Evolutionary conservation across 2,797 vertebrate species (phyloP), one percentile per base, ranked within the genome.

Genomic region (Coregonus suidteri): DNA sequence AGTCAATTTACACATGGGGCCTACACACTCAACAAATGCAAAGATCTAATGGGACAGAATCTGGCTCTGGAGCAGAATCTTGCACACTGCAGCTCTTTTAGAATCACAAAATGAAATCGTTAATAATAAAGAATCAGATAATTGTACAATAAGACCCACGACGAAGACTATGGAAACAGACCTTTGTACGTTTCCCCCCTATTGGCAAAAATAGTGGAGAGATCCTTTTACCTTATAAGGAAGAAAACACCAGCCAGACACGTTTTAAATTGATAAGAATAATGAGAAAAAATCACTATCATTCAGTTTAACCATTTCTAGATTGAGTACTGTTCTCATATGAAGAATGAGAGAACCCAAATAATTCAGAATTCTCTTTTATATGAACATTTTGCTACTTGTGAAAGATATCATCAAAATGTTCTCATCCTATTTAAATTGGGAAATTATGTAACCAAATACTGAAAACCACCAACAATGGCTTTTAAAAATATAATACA

Each of bases 191-290:
- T 31, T 20, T 15, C 65, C 30, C 65, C 65, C 65, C 65, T 35
- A 34, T 67, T 34, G 30, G 65, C 13, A 31, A 67, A 66, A 31
- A 67, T 30, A 53, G 51, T 72, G 52, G 52, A 72, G 71, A 52
- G 25, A 18, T 53, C 65, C 65, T 67, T 56, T 78, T 78, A 69
- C 77, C 77, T 78, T 78, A 74, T 74, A 74, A 68, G 77, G 77
- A 74, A 78, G 71, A 31, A 78, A 69, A 69, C 4, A 41, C 30
- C 16, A 53, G 62, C 34, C 16, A 16, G n/a, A 25, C 69, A 72
- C 14, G 37, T 51, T 47, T 62, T 59, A 59, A 5, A 59, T 5
- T n/a, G 56, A 59, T 20, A 20, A 6, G 11, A 35, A 35, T 35
- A 34, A 34, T 6, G 65, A 67, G 31, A 67, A 31, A 67, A n/a